Base-by-base conservation (phyloP, 2,888 invertebrate species). In the Troides helena region DNA sequence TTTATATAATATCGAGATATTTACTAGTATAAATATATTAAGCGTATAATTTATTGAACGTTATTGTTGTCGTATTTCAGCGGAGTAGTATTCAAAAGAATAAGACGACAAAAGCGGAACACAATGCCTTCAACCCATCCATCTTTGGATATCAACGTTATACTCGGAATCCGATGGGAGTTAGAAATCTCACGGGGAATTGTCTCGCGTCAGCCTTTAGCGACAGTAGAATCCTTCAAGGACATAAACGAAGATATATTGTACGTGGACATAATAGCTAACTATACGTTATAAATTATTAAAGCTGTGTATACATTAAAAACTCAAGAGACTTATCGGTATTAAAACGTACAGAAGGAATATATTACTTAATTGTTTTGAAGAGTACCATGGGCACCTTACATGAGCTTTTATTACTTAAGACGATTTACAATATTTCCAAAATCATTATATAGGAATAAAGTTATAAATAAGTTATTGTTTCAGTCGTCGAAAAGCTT, bases 51-150 rank as follows among this genome's bases (percentile, higher is more conserved):
- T 75, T 73, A 70, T 73, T 74, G 67, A 71, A 53, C 59, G 60
- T 68, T 65, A 73, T 78, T 77, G 76, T 80, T 74, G 74, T 75
- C 72, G 64, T 65, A 64, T 62, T 73, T 74, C 73, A 72, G 74
- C 64, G 74, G 53, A 53, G 39, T 75, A 74, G 78, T 76, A 78
- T 75, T 75, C 76, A 75, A 81, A 79, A 76, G 77, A 79, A 78
- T 80, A 79, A 74, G 67, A 68, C 72, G 73, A 82, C 81, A 81
- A 82, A 76, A 69, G 74, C 72, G 58, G 74, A 74, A 74, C 73
- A 76, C 74, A 77, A 75, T 75, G 79, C 75, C 71, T 73, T 69
- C 65, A 69, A 71, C 75, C 77, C 77, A 80, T 80, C 77, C 78
- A 78, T 80, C 79, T 81, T 77, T 72, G 61, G 75, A 77, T 74